Percentiles rank a stretch among this genome's conserved stretches.
Evolutionary conservation across 1,140 invertebrate species (phyloP).

Genomic region (Brachionus manjavacas): DNA sequence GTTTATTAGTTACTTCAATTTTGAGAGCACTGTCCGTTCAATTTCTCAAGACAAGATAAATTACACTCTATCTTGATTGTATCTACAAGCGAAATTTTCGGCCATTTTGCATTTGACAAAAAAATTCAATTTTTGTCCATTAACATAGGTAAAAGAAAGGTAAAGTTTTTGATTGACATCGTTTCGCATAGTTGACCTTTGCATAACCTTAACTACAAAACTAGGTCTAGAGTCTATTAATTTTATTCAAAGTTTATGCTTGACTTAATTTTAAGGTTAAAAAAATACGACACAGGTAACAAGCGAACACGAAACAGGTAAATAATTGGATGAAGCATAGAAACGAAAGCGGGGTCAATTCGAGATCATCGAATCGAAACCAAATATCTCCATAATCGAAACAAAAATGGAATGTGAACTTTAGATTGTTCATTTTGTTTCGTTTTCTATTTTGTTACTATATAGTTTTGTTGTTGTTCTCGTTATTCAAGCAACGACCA

Average conservation of each 20-base stretch:
- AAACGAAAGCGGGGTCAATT: neutral
- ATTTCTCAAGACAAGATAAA: neutral
- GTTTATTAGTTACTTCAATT: too few relatives aligned
- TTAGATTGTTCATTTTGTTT: neutral
- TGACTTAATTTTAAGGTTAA: slow-evolving; percentile 37
- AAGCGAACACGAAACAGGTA: neutral
- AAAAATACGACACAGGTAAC: slow-evolving; percentile 29
- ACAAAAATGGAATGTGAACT: slow-evolving; percentile 35
- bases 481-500: neutral
- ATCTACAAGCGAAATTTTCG: neutral
- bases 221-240: slow-evolving; percentile 29
- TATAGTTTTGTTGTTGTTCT: neutral
- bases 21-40: too few relatives aligned
- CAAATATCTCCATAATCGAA: neutral
- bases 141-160: neutral
- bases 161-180: neutral
- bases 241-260: slow-evolving; percentile 31
- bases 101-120: neutral
- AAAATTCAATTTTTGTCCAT: neutral
- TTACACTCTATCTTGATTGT: neutral
- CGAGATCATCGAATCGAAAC: neutral
- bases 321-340: neutral
- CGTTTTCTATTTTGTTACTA: neutral
- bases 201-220: neutral
- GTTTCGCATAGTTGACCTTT: neutral